Percentiles rank a stretch among this genome's conserved stretches.
Conservation (phyloP, 2,888 invertebrate genomes). For the Stenotaenia linearis region DNA sequence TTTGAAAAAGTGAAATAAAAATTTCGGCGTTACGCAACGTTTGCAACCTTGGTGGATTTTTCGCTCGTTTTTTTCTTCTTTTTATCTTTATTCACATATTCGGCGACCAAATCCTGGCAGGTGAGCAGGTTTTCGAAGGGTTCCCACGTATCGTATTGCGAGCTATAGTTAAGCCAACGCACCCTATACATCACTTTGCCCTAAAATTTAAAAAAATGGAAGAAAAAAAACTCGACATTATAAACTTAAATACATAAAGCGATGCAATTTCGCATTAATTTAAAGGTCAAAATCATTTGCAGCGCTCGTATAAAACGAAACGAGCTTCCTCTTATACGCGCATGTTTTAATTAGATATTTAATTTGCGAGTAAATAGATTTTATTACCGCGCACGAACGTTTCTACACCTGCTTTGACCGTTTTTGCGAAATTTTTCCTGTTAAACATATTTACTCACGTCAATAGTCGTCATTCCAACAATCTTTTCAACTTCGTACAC, state of each 20-base stretch:
- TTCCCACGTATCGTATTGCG: constrained; percentile 47
- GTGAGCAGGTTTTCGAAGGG: constrained; percentile 45
- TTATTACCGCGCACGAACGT: too few species aligned
- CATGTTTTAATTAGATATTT: too few species aligned
- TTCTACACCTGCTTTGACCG: neutral
- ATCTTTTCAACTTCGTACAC: constrained; percentile 39
- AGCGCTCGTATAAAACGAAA: too few species aligned
- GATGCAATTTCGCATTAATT: too few species aligned
- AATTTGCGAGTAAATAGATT: too few species aligned
- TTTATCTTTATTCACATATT: constrained; percentile 40
- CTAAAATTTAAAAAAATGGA: constrained; percentile 36
- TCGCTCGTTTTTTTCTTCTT: constrained; percentile 35
- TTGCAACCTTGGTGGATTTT: neutral
- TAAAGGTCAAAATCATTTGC: too few species aligned
- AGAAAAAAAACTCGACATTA: neutral
- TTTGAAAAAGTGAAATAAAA: too few species aligned
- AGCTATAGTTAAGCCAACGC: constrained; percentile 46
- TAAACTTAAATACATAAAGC: neutral
- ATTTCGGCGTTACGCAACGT: too few species aligned
- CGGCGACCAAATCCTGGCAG: constrained; percentile 46
- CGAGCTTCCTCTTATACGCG: too few species aligned
- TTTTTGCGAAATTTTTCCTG: neutral
- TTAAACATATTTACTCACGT: constrained; percentile 31
- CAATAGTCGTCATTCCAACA: constrained; percentile 37
- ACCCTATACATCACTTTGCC: constrained; percentile 44